Percentiles rank a stretch among this genome's conserved stretches.
These are phyloP conservation scores for Drosophila bocqueti DNA, from an alignment of 1,140 invertebrate genomes.

Conservation along the genomic window DNA sequence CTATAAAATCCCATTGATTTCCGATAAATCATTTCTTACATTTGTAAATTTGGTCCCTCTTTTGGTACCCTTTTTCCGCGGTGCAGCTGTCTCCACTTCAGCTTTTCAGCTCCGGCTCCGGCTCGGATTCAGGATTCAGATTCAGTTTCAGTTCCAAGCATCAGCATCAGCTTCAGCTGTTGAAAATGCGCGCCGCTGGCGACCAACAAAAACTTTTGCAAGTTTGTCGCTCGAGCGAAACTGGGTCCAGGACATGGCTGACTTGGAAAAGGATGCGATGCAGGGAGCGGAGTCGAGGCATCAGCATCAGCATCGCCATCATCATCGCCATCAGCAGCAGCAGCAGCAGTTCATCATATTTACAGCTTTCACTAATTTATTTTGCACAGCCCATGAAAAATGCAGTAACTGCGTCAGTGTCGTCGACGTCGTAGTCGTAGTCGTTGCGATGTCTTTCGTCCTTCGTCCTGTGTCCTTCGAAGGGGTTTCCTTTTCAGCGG, in stretches of 20 bases:
- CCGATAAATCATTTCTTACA: neutral
- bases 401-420: conserved; percentile 57
- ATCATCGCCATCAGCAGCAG: conserved; percentile 26
- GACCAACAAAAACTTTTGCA: conserved; percentile 62
- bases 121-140: conserved; percentile 28
- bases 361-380: conserved; percentile 79
- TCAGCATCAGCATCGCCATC: conserved; percentile 13
- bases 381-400: conserved; percentile 78
- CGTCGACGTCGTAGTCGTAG: conserved; percentile 2
- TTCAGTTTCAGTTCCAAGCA: conserved; percentile 19
- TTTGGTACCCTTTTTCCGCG: neutral
- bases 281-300: conserved; percentile 2
- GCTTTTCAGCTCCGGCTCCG: conserved; percentile 56
- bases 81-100: conserved; percentile 28
- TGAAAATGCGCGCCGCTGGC: conserved; percentile 73
- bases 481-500: conserved; percentile 31
- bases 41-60: neutral
- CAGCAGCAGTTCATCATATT: conserved; percentile 78
- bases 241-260: conserved; percentile 57
- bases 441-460: conserved; percentile 29
- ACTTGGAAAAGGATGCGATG: conserved; percentile 10
- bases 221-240: conserved; percentile 69
- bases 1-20: neutral
- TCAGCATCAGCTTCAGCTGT: conserved; percentile 48
- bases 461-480: conserved; percentile 16